These are phyloP conservation scores for Busseola fusca DNA, from an alignment of 2,888 invertebrate genomes.

Conservation along the genomic window DNA sequence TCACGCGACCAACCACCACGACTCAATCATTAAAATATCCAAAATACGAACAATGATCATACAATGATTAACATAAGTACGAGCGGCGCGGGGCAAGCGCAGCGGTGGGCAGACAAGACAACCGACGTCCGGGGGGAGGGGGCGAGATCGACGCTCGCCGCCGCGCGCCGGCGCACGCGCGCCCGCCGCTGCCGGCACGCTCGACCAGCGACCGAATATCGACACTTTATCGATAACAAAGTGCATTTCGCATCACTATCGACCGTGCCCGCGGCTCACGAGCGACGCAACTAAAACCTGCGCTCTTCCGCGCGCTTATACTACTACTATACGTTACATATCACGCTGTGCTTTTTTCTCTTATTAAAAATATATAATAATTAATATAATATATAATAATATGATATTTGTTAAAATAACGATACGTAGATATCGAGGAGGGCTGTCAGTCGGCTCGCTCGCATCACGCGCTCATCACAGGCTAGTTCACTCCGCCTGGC, in stretches of 20 bases:
- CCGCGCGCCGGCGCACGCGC: conserved; percentile 68
- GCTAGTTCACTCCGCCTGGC: conserved; percentile 88
- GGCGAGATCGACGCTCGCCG: conserved; percentile 75
- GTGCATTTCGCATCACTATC: conserved; percentile 68
- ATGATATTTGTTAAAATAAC: conserved; percentile 89
- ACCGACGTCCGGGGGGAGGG: conserved; percentile 57
- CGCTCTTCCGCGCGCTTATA: conserved; percentile 77
- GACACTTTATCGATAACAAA: conserved; percentile 70
- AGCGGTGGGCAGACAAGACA: conserved; percentile 74
- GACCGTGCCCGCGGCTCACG: conserved; percentile 50
- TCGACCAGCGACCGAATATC: conserved; percentile 59
- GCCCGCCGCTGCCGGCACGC: conserved; percentile 56
- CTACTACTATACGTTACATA: conserved; percentile 88
- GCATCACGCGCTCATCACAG: conserved; percentile 78
- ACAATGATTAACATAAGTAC: conserved; percentile 78
- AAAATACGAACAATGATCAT: conserved; percentile 80
- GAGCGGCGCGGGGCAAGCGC: conserved; percentile 77
- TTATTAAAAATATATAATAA: conserved; percentile 88
- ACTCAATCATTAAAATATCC: conserved; percentile 73
- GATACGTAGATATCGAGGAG: conserved; percentile 88
- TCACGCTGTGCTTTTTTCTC: conserved; percentile 89
- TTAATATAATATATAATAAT: conserved; percentile 88
- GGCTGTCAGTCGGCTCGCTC: conserved; percentile 86
- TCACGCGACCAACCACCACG: conserved; percentile 71
- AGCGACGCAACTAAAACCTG: conserved; percentile 67